A percentile compares a stretch with the other conserved stretches of the same genome.
These are phyloP conservation scores for Melitaea athalia DNA, from an alignment of 2,888 invertebrate species.

Conservation along the genomic window DNA sequence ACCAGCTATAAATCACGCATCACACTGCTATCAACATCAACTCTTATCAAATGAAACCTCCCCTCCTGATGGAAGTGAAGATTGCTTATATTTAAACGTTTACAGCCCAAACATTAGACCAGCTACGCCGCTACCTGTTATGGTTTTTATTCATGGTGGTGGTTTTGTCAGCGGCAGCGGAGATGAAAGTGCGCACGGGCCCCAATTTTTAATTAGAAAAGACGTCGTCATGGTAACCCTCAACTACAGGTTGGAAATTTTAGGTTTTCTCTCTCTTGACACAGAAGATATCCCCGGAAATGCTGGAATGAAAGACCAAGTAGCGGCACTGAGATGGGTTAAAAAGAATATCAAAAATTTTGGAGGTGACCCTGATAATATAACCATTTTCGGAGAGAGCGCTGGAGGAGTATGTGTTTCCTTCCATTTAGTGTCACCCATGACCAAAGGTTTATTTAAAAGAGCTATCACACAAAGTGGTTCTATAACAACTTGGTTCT, in stretches of 20 bases:
- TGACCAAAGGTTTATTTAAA: slow-evolving; percentile 41
- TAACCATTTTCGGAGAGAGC: slow-evolving; percentile 74
- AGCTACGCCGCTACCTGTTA: slow-evolving; percentile 49
- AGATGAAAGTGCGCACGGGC: slow-evolving; percentile 48
- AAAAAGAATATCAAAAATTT: slow-evolving; percentile 47
- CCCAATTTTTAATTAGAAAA: slow-evolving; percentile 55
- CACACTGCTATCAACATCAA: too few relatives aligned
- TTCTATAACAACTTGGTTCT: slow-evolving; percentile 49
- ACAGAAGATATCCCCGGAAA: too few relatives aligned
- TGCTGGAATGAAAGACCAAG: slow-evolving; percentile 58
- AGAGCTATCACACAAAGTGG: slow-evolving; percentile 84
- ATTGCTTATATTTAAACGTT: too few relatives aligned
- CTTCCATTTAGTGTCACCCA: slow-evolving; percentile 49
- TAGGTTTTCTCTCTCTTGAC: slow-evolving; percentile 53
- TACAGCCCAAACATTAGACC: too few relatives aligned
- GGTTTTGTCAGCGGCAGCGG: slow-evolving; percentile 54
- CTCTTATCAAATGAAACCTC: too few relatives aligned
- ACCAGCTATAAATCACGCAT: too few relatives aligned
- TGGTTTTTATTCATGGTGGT: slow-evolving; percentile 63
- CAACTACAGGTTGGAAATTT: slow-evolving; percentile 53
- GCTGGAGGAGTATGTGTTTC: slow-evolving; percentile 61
- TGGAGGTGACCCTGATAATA: too few relatives aligned
- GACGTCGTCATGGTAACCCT: slow-evolving; percentile 39
- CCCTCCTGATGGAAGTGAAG: too few relatives aligned
- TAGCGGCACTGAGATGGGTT: slow-evolving; percentile 34